These are phyloP conservation scores for Lordiphosa mommai DNA, from an alignment of 1,140 invertebrate species.

Conservation along the genomic window DNA sequence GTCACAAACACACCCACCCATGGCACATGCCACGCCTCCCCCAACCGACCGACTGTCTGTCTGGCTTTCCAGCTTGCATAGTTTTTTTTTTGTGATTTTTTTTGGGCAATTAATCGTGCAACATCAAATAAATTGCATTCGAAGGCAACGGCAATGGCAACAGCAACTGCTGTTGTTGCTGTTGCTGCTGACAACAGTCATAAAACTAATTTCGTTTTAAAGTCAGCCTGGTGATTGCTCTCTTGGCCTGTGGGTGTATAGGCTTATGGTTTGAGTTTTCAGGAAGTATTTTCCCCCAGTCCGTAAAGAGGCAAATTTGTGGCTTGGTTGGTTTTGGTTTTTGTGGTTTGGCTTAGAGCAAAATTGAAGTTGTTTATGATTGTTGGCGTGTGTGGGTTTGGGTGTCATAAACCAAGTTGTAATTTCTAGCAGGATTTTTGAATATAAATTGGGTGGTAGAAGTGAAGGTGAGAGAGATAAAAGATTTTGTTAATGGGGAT, in stretches of 20 bases:
- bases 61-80: too few relatives aligned
- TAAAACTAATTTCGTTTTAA: slow-evolving; percentile 65
- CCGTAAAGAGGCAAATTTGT: slow-evolving; percentile 18
- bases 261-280: slow-evolving; percentile 8
- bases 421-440: too few relatives aligned
- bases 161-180: slow-evolving; percentile 26
- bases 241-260: slow-evolving; percentile 29
- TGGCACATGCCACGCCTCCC: slow-evolving; percentile 9
- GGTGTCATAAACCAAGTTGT: too few relatives aligned
- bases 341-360: neutral
- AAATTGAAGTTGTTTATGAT: slow-evolving; percentile 33
- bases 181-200: slow-evolving; percentile 52
- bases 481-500: too few relatives aligned
- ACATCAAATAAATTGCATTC: slow-evolving; percentile 73
- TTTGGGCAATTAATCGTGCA: slow-evolving; percentile 70
- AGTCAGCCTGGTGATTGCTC: slow-evolving; percentile 14
- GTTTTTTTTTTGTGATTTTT: slow-evolving; percentile 30
- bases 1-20: slow-evolving; percentile 33
- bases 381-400: neutral
- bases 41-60: neutral
- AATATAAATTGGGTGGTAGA: too few relatives aligned
- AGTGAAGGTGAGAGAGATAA: too few relatives aligned
- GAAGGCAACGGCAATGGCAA: slow-evolving; percentile 29
- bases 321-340: slow-evolving; percentile 17
- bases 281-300: slow-evolving; percentile 24